phyloP scores from a whole-genome alignment of 2,797 vertebrate species.

The Hirundo rustica region DNA sequence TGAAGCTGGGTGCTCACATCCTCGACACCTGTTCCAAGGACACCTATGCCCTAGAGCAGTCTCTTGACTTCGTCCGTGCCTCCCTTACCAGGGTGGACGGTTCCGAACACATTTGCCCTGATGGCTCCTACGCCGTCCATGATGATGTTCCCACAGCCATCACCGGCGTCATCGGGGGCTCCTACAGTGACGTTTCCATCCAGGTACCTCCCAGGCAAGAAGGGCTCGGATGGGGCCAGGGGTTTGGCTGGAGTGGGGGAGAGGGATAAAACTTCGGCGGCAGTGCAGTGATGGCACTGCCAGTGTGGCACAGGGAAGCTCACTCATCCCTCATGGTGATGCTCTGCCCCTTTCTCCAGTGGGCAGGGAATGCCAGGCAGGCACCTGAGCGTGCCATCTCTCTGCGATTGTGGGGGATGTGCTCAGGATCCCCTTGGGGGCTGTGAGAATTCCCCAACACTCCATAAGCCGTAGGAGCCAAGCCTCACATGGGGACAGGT shows the following conservation, averaged over 20 bases:
- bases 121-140: conserved; percentile 92
- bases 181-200: conserved; percentile 98
- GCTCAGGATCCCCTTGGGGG: no score
- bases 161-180: conserved; percentile 95
- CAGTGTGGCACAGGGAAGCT: background rate
- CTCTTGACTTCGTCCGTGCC: conserved; percentile 93
- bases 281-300: accelerated
- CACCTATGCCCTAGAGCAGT: conserved; percentile 96
- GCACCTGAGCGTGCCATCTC: accelerated
- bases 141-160: conserved; percentile 91
- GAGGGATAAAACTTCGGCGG: accelerated
- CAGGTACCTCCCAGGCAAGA: conserved; percentile 80
- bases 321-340: accelerated
- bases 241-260: accelerated
- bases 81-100: conserved; percentile 93
- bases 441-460: background rate
- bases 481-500: accelerated
- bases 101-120: conserved; percentile 93
- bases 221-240: background rate
- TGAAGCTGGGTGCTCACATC: conserved; percentile 91
- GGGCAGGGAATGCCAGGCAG: background rate
- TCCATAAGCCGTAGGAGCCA: accelerated
- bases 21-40: conserved; percentile 99
- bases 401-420: background rate
- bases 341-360: background rate